These are phyloP conservation scores for Oxystoma pomonae DNA, from an alignment of 2,888 invertebrate species.

Conservation along the genomic window DNA sequence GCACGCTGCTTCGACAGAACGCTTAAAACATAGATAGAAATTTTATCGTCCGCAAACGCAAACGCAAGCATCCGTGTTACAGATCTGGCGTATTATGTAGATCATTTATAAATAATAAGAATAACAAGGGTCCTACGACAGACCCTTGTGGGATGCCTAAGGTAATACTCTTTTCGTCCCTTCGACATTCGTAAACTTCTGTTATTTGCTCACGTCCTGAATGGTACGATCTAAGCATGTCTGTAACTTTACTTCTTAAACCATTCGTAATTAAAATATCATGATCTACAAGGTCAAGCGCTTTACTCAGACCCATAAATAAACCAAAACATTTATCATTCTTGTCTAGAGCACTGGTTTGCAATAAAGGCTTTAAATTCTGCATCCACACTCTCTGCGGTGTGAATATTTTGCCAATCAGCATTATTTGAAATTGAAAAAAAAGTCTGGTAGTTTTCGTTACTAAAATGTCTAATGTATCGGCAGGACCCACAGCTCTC, in stretches of 20 bases:
- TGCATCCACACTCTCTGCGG: too few species aligned
- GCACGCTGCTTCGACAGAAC: background rate
- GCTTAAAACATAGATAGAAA: background rate
- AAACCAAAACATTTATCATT: background rate
- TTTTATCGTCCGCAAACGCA: background rate
- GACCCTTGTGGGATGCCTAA: background rate
- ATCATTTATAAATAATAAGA: background rate
- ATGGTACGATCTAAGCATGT: too few species aligned
- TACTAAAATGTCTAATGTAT: too few species aligned
- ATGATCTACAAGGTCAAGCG: background rate
- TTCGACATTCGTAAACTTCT: conserved; percentile 6
- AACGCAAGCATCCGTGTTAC: background rate
- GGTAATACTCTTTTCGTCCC: conserved; percentile 5
- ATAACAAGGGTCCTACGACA: conserved; percentile 1
- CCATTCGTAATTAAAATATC: background rate
- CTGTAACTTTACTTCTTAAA: too few species aligned
- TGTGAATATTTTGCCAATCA: too few species aligned
- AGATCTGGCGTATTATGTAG: conserved; percentile 1
- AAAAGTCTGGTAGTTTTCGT: too few species aligned
- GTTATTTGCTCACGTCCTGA: conserved; percentile 13
- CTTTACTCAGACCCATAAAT: background rate
- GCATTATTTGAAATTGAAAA: too few species aligned
- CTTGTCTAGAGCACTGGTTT: background rate
- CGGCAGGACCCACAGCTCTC: too few species aligned
- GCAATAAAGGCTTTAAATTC: too few species aligned